Evolutionary conservation across 1,140 invertebrate species (phyloP), one percentile per base, ranked within the genome.

Genomic region (Cydia splendana): DNA sequence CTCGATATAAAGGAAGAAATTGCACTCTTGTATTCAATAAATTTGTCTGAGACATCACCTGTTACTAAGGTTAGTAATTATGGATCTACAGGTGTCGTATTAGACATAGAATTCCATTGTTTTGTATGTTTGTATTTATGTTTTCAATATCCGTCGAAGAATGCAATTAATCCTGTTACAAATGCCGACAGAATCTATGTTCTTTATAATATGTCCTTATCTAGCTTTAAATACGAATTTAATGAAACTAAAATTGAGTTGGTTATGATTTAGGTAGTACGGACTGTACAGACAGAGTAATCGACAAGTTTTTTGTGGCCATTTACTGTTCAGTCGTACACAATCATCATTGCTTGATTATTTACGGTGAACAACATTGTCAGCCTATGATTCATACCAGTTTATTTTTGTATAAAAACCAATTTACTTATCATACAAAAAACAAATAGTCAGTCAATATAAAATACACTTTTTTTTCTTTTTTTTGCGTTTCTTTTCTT

Each of bases 81-180:
- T 20, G 6, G 13, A 5, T n/a, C 7, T 10, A 42, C 18, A 20
- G 4, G 15, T 42, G 4, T 9, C 13, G 5, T 42, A 42, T 45
- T 71, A 18, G 67, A 18, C 15, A 6, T 18, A 4, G 0, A 42
- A 42, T 18, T 71, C 12, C 67, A 38, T 42, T 71, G 30, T 71
- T 71, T 71, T 71, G 34, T 71, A 71, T 71, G 67, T 74, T 71
- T 81, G 51, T 75, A 73, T 79, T 81, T 76, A 79, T 30, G 45
- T 53, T 78, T 51, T 53, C 75, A 74, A 18, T 28, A 74, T 24
- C 18, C 20, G 6, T 62, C 7, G 57, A 24, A 24, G 57, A 62
- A 62, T 62, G 4, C 18, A 20, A 62, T 62, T 62, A 62, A 24
- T 62, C 20, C 18, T 24, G 9, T 24, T 62, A n/a, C 15, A 4